A percentile compares a stretch with the other conserved stretches of the same genome.
Evolutionary conservation across 2,888 invertebrate genomes (phyloP).

Genomic region (Diarsia brunnea): DNA sequence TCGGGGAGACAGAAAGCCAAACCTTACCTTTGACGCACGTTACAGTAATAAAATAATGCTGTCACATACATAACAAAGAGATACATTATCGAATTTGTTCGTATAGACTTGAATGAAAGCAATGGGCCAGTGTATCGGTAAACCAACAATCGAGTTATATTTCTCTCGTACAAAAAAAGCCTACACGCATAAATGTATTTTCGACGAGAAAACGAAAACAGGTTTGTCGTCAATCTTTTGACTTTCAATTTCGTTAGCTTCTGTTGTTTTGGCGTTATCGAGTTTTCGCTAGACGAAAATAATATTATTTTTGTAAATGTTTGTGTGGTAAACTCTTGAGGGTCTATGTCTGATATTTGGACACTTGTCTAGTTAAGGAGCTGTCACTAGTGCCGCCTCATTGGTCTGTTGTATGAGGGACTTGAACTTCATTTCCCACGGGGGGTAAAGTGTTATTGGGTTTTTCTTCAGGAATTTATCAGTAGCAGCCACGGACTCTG

Average conservation of each 20-base stretch:
- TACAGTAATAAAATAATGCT: conserved; percentile 63
- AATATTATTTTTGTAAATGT: conserved; percentile 25
- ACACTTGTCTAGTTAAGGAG: not conserved
- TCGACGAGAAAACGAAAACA: conserved; percentile 55
- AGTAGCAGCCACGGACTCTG: too few species aligned
- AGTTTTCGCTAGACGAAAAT: conserved; percentile 27
- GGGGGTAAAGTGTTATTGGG: too few species aligned
- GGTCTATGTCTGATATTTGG: not conserved
- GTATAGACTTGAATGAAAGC: conserved; percentile 74
- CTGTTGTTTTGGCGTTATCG: conserved; percentile 47
- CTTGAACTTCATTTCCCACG: too few species aligned
- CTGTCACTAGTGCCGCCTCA: too few species aligned
- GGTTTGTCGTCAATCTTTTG: conserved; percentile 61
- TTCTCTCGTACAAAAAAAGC: conserved; percentile 1
- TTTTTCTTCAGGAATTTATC: too few species aligned
- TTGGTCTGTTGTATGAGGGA: too few species aligned
- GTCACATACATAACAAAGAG: conserved; percentile 60
- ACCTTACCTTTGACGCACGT: conserved; percentile 52
- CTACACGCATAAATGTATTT: conserved; percentile 54
- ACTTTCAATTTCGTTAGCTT: conserved; percentile 56
- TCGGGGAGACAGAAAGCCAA: conserved; percentile 29
- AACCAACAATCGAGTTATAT: conserved; percentile 71
- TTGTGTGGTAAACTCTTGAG: conserved; percentile 1
- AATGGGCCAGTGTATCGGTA: conserved; percentile 81
- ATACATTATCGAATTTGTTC: conserved; percentile 81